phyloP scores from a whole-genome alignment of 1,140 invertebrate species.

The Drosophila tropicalis region DNA sequence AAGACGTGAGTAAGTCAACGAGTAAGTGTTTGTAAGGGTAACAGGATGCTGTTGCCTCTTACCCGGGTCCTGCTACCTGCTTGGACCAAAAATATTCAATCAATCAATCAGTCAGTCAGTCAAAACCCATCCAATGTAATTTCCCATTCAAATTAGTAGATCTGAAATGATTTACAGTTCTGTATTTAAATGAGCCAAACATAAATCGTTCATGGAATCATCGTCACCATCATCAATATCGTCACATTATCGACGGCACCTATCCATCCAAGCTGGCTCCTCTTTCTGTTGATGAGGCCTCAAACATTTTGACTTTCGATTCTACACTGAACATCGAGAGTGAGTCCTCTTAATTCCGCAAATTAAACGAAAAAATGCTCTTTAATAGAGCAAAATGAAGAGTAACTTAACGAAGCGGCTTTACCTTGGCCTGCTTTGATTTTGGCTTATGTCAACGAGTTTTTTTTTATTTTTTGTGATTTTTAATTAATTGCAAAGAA shows the following conservation, averaged over 20 bases:
- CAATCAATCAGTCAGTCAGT: conserved; percentile 78
- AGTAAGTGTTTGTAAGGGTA: conserved; percentile 3
- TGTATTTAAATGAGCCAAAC: not conserved
- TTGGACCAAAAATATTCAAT: conserved; percentile 64
- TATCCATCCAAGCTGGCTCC: too few species aligned
- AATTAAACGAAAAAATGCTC: not conserved
- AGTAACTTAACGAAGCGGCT: conserved; percentile 15
- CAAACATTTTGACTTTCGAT: conserved; percentile 63
- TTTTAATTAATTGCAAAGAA: conserved; percentile 74
- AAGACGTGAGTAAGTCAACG: conserved; percentile 48
- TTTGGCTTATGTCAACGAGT: conserved; percentile 47
- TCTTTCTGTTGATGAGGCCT: too few species aligned
- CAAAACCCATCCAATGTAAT: conserved; percentile 75
- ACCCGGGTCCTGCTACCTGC: not conserved
- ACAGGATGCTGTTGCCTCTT: not conserved
- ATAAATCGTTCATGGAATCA: not conserved
- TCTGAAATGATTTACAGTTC: conserved; percentile 60
- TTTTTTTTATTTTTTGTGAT: conserved; percentile 31
- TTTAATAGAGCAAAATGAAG: not conserved
- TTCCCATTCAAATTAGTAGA: conserved; percentile 66
- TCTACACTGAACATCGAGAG: conserved; percentile 13
- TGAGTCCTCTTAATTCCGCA: not conserved
- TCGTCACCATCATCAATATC: not conserved
- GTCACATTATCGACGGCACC: not conserved
- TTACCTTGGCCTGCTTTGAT: conserved; percentile 3